Conservation (phyloP, 1,140 invertebrate species). For the Lineus longissimus region DNA sequence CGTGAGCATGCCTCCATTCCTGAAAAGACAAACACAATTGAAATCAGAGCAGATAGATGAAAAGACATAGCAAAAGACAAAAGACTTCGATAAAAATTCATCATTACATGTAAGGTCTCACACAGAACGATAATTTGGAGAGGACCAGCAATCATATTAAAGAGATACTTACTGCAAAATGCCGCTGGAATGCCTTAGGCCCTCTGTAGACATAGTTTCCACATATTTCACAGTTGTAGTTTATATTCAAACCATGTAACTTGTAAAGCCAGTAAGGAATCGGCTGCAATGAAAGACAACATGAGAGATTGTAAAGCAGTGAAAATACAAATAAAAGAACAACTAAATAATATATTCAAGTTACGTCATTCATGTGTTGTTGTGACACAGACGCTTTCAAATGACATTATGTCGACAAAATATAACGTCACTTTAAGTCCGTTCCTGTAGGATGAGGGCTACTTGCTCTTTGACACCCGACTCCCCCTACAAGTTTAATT, state of each 20-base stretch:
- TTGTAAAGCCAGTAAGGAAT: constrained; percentile 99
- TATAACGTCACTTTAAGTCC: no score
- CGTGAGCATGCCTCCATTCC: constrained; percentile 99
- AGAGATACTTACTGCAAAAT: constrained; percentile 76
- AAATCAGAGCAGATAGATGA: constrained; percentile 9
- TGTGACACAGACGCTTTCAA: no score
- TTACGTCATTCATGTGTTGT: background rate
- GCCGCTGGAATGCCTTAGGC: constrained; percentile 98
- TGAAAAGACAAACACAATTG: constrained; percentile 36
- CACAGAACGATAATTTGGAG: no score
- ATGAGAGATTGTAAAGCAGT: background rate
- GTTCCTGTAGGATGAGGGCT: no score
- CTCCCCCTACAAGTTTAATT: no score
- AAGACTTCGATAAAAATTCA: no score
- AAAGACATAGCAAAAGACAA: constrained; percentile 7
- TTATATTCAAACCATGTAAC: constrained; percentile 97
- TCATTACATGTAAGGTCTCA: no score
- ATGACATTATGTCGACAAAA: no score
- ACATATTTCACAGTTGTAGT: constrained; percentile 99
- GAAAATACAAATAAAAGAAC: background rate
- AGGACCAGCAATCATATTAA: no score
- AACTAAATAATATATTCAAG: background rate
- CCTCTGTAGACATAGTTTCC: constrained; percentile 99
- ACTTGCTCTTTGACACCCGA: no score
- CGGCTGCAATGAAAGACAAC: constrained; percentile 60